Base-by-base conservation (phyloP, 2,113 vertebrate genomes). In the Mesitornis unicolor region DNA sequence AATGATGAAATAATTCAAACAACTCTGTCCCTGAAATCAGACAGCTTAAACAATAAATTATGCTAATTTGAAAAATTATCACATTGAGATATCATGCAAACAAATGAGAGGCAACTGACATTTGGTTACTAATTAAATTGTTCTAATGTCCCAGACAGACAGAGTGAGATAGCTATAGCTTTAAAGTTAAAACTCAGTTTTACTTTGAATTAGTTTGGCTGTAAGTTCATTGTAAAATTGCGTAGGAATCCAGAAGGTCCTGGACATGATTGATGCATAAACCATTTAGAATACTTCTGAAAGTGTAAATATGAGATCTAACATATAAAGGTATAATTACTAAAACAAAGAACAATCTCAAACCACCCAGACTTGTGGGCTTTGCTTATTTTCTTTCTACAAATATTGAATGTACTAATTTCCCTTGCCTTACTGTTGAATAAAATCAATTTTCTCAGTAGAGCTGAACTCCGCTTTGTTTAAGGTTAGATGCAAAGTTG, bases 381-480 rank as follows among this genome's bases (percentile, higher is more conserved):
- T 98, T 97, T 94, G 89, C 97, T 97, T 98, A 97, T 98, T 98
- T 98, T 98, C 98, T 98, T 98, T 98, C 98, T 96, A 98, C 98
- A 98, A 98, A 98, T 98, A 98, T 98, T 98, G 98, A 98, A 98
- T 98, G 98, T 98, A 98, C 97, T 98, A 98, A 98, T 98, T 98
- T 98, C 98, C 98, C 98, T 97, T 77, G 95, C 97, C 97, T 98
- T 98, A 82, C 97, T 95, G 90, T 96, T 98, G 98, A 98, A 98
- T 97, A 98, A 98, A 98, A 98, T 98, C 97, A 98, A 98, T 98
- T 98, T 97, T 97, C 97, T 98, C 97, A 97, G 97, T 95, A 98
- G 97, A 97, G 95, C 95, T 98, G 98, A 98, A 98, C 96, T 97
- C 96, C 95, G 96, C 93, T 98, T 98, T 98, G 97, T 98, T 98